These are phyloP conservation scores for Scolopax mira DNA, from an alignment of 2,113 vertebrate genomes.

Conservation along the genomic window DNA sequence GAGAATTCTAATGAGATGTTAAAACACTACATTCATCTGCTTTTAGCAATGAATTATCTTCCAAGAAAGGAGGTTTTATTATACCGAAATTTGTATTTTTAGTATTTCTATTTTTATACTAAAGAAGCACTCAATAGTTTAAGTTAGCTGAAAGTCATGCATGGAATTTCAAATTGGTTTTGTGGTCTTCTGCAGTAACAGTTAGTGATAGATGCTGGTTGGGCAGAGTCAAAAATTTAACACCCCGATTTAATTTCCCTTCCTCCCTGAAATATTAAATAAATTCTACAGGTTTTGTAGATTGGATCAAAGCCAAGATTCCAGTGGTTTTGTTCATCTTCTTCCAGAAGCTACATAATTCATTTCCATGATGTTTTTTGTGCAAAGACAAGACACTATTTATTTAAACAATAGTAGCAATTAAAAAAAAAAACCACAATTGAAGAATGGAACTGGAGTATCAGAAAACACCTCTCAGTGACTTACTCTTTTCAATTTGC, in stretches of 20 bases:
- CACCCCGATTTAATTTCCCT: neutral
- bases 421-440: accelerated
- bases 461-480: neutral
- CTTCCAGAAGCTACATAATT: neutral
- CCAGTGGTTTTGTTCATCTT: no score
- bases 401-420: neutral
- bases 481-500: neutral
- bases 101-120: neutral
- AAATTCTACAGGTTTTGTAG: no score
- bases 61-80: conserved; percentile 7
- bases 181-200: neutral
- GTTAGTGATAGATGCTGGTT: neutral
- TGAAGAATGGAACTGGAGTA: neutral
- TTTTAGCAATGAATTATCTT: conserved; percentile 18
- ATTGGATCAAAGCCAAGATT: no score
- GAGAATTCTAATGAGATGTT: conserved; percentile 32
- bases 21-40: neutral
- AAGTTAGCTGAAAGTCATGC: neutral
- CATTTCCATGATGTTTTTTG: neutral
- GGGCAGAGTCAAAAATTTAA: neutral
- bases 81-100: neutral
- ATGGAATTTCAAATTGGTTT: neutral
- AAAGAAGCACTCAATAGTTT: neutral
- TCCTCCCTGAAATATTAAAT: no score
- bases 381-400: neutral